These are phyloP conservation scores for Lutjanus argentimaculatus DNA, from an alignment of 2,797 vertebrate genomes.

Conservation along the genomic window DNA sequence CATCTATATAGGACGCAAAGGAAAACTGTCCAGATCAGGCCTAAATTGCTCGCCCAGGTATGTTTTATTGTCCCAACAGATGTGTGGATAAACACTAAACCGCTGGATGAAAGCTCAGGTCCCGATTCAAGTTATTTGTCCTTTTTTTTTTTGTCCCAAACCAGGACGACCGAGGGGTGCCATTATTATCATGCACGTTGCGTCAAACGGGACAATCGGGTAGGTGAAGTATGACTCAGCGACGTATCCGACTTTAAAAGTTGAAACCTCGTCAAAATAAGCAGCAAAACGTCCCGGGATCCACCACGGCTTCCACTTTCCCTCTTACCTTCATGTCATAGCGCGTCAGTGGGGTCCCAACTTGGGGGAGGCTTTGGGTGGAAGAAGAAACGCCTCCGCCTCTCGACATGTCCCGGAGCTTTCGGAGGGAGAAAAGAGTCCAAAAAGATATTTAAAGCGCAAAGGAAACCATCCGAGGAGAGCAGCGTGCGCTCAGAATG, in stretches of 20 bases:
- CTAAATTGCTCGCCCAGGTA: conserved; percentile 7
- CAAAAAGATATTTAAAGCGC: not conserved
- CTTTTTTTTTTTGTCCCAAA: conserved; percentile 58
- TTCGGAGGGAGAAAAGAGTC: conserved; percentile 8
- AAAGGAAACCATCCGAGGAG: not conserved
- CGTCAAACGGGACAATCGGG: conserved; percentile 74
- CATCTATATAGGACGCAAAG: not conserved
- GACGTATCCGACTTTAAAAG: conserved; percentile 63
- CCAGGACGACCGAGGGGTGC: conserved; percentile 49
- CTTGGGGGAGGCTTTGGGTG: conserved; percentile 72
- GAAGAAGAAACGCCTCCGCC: conserved; percentile 74
- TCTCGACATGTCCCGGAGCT: conserved; percentile 75
- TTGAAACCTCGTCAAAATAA: conserved; percentile 40
- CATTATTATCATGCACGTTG: conserved; percentile 63
- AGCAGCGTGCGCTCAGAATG: not conserved
- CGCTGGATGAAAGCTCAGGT: not conserved
- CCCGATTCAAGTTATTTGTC: not conserved
- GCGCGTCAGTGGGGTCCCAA: conserved; percentile 79
- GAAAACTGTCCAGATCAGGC: conserved; percentile 45
- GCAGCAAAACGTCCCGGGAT: not conserved
- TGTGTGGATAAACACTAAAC: not conserved
- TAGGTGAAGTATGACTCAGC: conserved; percentile 86
- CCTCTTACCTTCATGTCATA: conserved; percentile 84
- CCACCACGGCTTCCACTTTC: conserved; percentile 22
- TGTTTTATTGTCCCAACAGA: not conserved